Conservation (phyloP, 37 sponge, comb jelly and placozoan species). For the Halichondria panicea region DNA sequence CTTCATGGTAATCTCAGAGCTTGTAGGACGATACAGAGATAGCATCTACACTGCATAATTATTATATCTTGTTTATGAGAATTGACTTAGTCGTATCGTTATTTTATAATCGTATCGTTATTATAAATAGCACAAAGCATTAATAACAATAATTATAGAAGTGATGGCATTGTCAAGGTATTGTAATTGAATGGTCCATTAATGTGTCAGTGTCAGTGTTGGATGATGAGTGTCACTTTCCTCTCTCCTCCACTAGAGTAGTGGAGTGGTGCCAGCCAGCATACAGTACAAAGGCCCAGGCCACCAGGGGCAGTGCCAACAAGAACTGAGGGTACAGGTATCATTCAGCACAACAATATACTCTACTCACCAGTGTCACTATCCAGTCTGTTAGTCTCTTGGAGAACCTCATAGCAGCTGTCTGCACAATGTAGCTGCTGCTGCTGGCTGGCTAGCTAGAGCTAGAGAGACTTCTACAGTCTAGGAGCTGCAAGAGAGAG, state of each 20-base stretch:
- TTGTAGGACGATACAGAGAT: no score
- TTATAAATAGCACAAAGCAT: no score
- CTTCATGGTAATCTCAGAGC: no score
- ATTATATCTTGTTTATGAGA: no score
- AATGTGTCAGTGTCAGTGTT: no score
- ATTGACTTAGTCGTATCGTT: no score
- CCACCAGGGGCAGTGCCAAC: background rate
- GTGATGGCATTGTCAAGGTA: no score
- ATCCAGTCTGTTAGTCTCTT: background rate
- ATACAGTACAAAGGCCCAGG: slow-evolving; percentile 19
- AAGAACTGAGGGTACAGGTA: slow-evolving; percentile 11
- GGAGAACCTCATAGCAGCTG: background rate
- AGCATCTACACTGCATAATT: no score
- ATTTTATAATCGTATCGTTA: no score
- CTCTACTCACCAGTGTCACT: background rate
- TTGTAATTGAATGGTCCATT: no score
- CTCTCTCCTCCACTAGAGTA: background rate
- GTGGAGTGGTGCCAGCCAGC: slow-evolving; percentile 5
- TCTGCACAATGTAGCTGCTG: background rate
- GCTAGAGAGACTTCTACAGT: background rate
- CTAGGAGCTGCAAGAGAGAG: background rate
- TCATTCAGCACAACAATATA: background rate
- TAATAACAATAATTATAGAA: no score
- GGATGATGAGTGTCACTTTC: no score
- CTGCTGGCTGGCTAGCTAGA: background rate